Evolutionary conservation across 2,113 vertebrate genomes (phyloP).

Genomic region (Prionailurus bengalensis): DNA sequence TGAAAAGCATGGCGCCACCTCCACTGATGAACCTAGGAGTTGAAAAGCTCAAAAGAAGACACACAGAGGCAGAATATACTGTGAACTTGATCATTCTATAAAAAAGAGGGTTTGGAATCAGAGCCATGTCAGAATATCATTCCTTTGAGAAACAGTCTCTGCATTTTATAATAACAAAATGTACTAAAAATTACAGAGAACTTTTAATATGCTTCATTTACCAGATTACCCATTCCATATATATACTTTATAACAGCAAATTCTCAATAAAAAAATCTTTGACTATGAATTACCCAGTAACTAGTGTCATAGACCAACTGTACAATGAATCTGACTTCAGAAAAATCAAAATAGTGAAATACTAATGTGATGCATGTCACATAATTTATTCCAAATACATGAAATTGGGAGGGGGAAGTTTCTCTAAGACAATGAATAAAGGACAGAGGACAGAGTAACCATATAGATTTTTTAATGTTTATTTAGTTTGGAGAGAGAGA

Average conservation of each 20-base stretch:
- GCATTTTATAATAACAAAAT: constrained; percentile 12
- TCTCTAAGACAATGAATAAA: background rate
- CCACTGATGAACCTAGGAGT: accelerated
- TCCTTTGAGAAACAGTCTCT: constrained; percentile 56
- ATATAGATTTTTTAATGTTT: no score
- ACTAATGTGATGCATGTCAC: background rate
- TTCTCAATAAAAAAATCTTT: constrained; percentile 59
- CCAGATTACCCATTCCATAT: constrained; percentile 47
- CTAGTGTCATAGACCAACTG: background rate
- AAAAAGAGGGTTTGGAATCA: constrained; percentile 72
- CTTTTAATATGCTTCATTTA: constrained; percentile 22
- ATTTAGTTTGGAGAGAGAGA: no score
- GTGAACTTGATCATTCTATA: constrained; percentile 55
- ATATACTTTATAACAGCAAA: background rate
- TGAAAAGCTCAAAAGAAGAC: background rate
- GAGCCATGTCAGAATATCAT: constrained; percentile 71
- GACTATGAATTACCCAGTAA: background rate
- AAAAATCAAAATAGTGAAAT: constrained; percentile 51
- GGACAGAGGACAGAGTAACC: background rate
- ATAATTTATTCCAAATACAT: background rate
- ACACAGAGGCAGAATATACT: background rate
- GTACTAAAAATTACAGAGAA: constrained; percentile 55
- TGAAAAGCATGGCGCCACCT: background rate
- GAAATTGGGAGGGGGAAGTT: no score
- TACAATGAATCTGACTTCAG: background rate